Conservation (phyloP, 2,797 vertebrate genomes). For the Myoxocephalus aenaeus region DNA sequence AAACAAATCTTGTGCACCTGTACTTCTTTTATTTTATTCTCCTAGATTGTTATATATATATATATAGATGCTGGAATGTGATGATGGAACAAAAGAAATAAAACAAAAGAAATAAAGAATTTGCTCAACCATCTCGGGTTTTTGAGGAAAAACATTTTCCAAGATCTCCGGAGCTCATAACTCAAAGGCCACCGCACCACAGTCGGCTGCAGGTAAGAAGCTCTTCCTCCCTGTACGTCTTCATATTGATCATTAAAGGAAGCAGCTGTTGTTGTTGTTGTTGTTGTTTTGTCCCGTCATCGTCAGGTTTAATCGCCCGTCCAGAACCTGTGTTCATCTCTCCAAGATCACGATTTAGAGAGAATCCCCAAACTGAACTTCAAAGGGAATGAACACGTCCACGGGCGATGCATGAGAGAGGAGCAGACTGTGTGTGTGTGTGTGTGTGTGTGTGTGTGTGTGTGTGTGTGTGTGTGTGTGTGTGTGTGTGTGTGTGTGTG, state of each 20-base stretch:
- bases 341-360: slow-evolving; percentile 30
- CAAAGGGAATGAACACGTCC: slow-evolving; percentile 57
- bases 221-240: not conserved
- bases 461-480: not conserved
- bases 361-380: slow-evolving; percentile 49
- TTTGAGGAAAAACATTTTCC: not conserved
- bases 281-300: not conserved
- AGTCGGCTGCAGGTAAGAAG: not conserved
- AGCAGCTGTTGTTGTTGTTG: too few species aligned
- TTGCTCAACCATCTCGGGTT: rapidly evolving
- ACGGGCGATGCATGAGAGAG: slow-evolving; percentile 15
- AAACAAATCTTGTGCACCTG: not conserved
- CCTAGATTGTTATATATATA: not conserved
- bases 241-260: not conserved
- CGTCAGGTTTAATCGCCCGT: not conserved
- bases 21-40: not conserved
- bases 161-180: not conserved
- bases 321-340: slow-evolving; percentile 33
- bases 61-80: not conserved
- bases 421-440: not conserved
- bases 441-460: slow-evolving; percentile 4
- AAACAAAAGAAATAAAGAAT: not conserved
- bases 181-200: not conserved
- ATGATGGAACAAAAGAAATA: not conserved
- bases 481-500: slow-evolving; percentile 4